phyloP scores from a whole-genome alignment of 2,113 vertebrate species.

The Eulemur rufifrons region DNA sequence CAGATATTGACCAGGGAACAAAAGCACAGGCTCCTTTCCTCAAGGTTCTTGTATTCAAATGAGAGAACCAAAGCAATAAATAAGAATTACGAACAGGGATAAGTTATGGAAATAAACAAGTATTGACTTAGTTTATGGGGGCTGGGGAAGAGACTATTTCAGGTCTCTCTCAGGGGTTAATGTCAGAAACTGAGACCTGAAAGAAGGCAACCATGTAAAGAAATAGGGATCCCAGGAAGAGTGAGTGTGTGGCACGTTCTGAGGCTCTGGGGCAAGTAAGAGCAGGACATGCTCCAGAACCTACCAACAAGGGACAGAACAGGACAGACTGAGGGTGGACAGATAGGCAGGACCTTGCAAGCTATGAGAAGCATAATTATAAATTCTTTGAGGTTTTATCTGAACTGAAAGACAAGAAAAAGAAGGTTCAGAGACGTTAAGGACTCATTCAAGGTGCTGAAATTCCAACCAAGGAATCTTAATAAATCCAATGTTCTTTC shows the following conservation, averaged over 20 bases:
- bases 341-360: rapidly evolving
- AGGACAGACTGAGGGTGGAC: background rate
- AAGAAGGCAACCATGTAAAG: background rate
- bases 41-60: background rate
- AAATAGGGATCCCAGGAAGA: background rate
- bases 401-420: background rate
- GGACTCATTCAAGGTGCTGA: background rate
- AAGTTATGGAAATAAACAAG: background rate
- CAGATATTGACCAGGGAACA: background rate
- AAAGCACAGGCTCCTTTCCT: background rate
- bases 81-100: background rate
- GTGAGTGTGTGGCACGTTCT: background rate
- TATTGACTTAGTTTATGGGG: background rate
- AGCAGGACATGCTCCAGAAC: background rate
- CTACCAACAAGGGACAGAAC: background rate
- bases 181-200: background rate
- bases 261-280: background rate
- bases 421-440: background rate
- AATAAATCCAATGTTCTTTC: background rate
- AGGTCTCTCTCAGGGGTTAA: background rate
- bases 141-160: background rate
- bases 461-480: background rate
- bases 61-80: background rate
- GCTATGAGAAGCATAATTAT: background rate
- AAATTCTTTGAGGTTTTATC: background rate